Percentiles rank a stretch among this genome's conserved stretches.
Conservation (phyloP, 2,797 vertebrate species). For the Selene dorsalis region DNA sequence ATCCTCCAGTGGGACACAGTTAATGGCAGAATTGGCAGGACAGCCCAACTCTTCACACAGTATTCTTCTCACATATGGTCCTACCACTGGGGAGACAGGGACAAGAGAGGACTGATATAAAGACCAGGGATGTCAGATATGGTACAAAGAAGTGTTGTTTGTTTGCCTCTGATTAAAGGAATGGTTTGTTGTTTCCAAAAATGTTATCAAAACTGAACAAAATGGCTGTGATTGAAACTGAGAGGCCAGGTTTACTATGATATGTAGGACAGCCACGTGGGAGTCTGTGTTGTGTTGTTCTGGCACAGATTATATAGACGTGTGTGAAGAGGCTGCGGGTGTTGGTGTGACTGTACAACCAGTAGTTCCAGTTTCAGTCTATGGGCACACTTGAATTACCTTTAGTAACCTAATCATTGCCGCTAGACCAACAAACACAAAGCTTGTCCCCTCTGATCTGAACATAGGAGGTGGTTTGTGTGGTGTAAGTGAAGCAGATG, state of each 20-base stretch:
- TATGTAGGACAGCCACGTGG: neutral
- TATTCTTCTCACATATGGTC: constrained; percentile 94
- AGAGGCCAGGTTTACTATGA: neutral
- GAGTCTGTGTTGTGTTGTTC: constrained; percentile 8
- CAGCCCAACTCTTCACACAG: constrained; percentile 96
- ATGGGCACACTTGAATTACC: constrained; percentile 46
- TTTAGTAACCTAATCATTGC: constrained; percentile 26
- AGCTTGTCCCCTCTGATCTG: neutral
- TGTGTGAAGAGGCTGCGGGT: neutral
- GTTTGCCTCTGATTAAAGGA: neutral
- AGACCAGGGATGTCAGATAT: constrained; percentile 1
- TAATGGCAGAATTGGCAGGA: constrained; percentile 93
- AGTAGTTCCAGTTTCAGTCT: constrained; percentile 61
- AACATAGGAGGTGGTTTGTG: no score
- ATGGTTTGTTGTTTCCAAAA: neutral
- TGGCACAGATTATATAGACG: neutral
- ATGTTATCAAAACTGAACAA: neutral
- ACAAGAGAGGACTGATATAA: neutral
- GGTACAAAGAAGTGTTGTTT: neutral
- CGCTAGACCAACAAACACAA: neutral
- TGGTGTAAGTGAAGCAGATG: neutral
- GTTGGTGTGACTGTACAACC: neutral
- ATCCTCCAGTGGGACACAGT: constrained; percentile 93
- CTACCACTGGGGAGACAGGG: constrained; percentile 84
- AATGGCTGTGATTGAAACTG: neutral